These are phyloP conservation scores for Apamea anceps DNA, from an alignment of 2,888 invertebrate species.

Conservation along the genomic window DNA sequence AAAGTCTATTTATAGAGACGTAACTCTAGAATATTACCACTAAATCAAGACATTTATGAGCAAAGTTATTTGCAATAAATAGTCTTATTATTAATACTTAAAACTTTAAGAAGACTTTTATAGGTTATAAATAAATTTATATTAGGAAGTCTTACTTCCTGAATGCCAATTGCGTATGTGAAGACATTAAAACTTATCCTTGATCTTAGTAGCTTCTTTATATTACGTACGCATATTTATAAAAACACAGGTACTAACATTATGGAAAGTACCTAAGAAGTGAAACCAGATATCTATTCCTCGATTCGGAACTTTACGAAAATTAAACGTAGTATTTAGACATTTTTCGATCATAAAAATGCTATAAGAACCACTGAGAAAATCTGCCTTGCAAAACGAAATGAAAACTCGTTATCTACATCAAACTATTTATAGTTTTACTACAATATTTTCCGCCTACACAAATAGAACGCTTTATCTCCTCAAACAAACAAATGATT, in stretches of 20 bases:
- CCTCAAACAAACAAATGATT: constrained; percentile 36
- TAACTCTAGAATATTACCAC: constrained; percentile 11
- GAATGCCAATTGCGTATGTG: constrained; percentile 5
- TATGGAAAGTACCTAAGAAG: neutral
- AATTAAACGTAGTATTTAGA: neutral
- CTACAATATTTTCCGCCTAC: neutral
- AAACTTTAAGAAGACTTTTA: constrained; percentile 11
- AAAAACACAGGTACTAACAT: neutral
- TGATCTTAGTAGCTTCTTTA: neutral
- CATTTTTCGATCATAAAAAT: neutral
- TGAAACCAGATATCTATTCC: neutral
- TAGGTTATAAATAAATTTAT: constrained; percentile 29
- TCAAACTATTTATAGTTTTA: neutral
- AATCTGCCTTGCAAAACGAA: neutral
- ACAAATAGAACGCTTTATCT: neutral
- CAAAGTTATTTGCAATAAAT: constrained; percentile 23
- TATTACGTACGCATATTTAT: no score
- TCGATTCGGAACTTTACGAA: neutral
- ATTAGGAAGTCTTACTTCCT: constrained; percentile 36
- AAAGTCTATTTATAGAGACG: neutral
- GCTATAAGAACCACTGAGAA: no score
- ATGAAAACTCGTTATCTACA: neutral
- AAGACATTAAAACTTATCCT: constrained; percentile 25
- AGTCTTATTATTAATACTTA: constrained; percentile 15
- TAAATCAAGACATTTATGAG: constrained; percentile 10